phyloP scores from a whole-genome alignment of 2,888 invertebrate species.

The Pristionchus exspectatus region DNA sequence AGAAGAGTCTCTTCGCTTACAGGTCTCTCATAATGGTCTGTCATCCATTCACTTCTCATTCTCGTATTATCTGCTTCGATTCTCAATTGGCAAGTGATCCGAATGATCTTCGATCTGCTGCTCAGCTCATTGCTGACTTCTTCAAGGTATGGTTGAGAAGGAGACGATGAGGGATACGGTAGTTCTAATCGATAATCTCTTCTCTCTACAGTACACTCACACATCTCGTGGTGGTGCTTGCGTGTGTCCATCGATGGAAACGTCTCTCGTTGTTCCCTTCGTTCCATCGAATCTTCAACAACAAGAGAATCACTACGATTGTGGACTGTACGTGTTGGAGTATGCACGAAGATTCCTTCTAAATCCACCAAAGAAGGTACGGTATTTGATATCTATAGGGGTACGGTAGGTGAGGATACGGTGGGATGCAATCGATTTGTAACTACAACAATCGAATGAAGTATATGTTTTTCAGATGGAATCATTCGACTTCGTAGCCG shows the following conservation, averaged over 20 bases:
- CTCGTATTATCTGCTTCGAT: conserved; percentile 69
- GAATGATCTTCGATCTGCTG: conserved; percentile 67
- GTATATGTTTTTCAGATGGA: conserved; percentile 59
- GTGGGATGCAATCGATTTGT: neutral
- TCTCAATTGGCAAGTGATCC: conserved; percentile 67
- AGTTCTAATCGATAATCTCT: neutral
- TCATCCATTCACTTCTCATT: conserved; percentile 66
- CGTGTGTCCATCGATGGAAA: neutral
- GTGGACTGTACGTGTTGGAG: conserved; percentile 73
- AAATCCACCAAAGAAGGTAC: conserved; percentile 66
- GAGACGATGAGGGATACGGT: conserved; percentile 17
- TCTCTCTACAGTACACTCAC: neutral
- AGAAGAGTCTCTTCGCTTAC: neutral
- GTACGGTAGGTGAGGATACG: neutral
- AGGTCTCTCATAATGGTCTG: conserved; percentile 69
- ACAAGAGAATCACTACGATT: conserved; percentile 69
- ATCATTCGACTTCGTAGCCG: conserved; percentile 68
- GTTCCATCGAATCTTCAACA: conserved; percentile 35
- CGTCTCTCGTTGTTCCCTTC: conserved; percentile 1
- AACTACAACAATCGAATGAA: neutral
- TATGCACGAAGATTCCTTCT: conserved; percentile 72
- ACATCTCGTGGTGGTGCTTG: neutral
- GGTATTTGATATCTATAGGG: neutral
- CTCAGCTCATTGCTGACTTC: conserved; percentile 66
- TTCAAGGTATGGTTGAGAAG: conserved; percentile 60